Conservation (phyloP, 2,888 invertebrate species). For the Eristalis arbustorum region DNA sequence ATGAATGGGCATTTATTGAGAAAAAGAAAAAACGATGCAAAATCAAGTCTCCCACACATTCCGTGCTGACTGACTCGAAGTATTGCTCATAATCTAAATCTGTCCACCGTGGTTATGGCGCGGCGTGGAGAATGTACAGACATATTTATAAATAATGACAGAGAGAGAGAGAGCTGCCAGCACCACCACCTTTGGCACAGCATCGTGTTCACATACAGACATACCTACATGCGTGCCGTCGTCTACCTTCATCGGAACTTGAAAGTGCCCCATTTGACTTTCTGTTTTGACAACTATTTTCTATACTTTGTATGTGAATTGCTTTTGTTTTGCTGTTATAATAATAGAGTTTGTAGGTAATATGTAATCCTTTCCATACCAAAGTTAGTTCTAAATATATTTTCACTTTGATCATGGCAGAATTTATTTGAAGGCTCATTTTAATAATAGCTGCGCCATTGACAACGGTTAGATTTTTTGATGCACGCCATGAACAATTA, state of each 20-base stretch:
- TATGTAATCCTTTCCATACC: background rate
- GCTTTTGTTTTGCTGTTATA: background rate
- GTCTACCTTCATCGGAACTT: background rate
- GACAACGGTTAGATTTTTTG: background rate
- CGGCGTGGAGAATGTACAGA: constrained; percentile 19
- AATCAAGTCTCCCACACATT: constrained; percentile 60
- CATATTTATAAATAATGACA: constrained; percentile 32
- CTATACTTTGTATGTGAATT: background rate
- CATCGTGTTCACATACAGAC: background rate
- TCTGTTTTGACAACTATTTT: background rate
- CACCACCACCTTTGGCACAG: background rate
- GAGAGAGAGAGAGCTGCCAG: background rate
- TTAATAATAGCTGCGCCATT: background rate
- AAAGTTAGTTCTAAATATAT: background rate
- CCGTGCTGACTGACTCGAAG: constrained; percentile 22
- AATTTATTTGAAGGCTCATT: background rate
- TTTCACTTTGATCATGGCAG: background rate
- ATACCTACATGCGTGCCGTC: background rate
- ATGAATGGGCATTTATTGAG: constrained; percentile 10
- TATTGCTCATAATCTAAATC: constrained; percentile 67
- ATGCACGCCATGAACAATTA: background rate
- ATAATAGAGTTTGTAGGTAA: background rate
- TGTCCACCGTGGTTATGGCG: constrained; percentile 20
- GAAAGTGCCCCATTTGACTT: background rate
- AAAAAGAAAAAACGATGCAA: background rate